These are phyloP conservation scores for Enteromius thamalakanensis DNA, from an alignment of 2,797 vertebrate species.

Conservation along the genomic window DNA sequence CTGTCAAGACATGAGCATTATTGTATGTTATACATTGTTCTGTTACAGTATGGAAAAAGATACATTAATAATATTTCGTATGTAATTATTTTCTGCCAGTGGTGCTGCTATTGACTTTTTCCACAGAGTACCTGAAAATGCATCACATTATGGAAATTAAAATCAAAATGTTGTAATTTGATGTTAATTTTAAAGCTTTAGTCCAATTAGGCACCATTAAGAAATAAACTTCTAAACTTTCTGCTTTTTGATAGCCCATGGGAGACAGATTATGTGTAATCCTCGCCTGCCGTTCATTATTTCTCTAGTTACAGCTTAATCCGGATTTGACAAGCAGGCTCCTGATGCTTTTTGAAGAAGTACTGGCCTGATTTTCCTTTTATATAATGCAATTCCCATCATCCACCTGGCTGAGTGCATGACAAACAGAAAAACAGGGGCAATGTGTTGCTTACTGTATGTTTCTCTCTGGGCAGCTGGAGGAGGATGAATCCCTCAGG, in stretches of 20 bases:
- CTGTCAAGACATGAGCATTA: not conserved
- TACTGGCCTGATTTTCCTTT: not conserved
- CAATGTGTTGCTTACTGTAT: conserved; percentile 46
- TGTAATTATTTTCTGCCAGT: not conserved
- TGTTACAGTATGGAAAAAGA: not conserved
- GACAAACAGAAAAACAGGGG: not conserved
- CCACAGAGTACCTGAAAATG: not conserved
- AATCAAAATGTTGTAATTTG: not conserved
- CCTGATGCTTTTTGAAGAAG: not conserved
- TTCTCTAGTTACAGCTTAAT: not conserved
- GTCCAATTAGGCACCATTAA: not conserved
- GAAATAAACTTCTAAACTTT: not conserved
- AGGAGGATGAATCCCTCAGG: conserved; percentile 39
- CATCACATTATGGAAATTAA: not conserved
- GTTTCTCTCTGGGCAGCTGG: conserved; percentile 61
- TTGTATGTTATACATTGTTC: not conserved
- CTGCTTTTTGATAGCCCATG: not conserved
- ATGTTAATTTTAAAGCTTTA: not conserved
- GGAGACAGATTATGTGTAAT: conserved; percentile 3
- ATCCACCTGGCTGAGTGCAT: not conserved
- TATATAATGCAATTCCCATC: not conserved
- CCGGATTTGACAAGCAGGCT: not conserved
- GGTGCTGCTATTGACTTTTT: too few relatives aligned
- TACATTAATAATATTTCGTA: not conserved
- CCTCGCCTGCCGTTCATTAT: not conserved